Evolutionary conservation across 2,888 invertebrate species (phyloP).

Genomic region (Stomorhina lunata): DNA sequence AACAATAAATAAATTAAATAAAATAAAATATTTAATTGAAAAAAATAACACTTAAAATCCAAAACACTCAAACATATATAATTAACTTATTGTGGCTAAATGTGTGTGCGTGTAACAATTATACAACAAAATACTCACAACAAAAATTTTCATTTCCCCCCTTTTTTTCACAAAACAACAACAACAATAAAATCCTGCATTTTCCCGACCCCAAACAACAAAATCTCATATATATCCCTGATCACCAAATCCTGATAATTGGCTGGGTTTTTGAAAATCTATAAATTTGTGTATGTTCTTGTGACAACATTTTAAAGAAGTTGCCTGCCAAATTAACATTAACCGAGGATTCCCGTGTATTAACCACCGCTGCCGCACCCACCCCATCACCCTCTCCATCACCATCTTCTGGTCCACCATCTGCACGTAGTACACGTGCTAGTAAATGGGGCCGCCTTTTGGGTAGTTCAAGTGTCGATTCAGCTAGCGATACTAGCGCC

Average conservation of each 20-base stretch:
- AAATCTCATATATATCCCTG: background rate
- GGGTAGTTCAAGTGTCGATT: slow-evolving; percentile 89
- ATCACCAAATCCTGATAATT: slow-evolving; percentile 10
- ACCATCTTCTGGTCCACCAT: slow-evolving; percentile 81
- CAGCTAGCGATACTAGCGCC: slow-evolving; percentile 84
- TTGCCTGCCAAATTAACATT: slow-evolving; percentile 80
- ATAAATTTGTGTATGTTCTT: background rate
- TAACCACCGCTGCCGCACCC: slow-evolving; percentile 78
- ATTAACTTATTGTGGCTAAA: slow-evolving; percentile 37
- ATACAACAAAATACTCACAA: background rate
- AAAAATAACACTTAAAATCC: background rate
- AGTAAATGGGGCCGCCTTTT: slow-evolving; percentile 92
- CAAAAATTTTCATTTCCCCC: background rate
- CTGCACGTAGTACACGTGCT: slow-evolving; percentile 81
- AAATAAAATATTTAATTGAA: background rate
- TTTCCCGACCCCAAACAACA: background rate
- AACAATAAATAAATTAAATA: background rate
- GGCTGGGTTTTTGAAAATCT: slow-evolving; percentile 20
- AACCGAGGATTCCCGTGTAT: slow-evolving; percentile 80
- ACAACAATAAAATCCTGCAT: background rate
- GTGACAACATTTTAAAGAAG: slow-evolving; percentile 75
- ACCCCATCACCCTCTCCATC: slow-evolving; percentile 80
- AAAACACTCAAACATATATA: slow-evolving; percentile 18
- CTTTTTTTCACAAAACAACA: background rate
- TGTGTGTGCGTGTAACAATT: slow-evolving; percentile 5